These are phyloP conservation scores for Malacoctenus gilli DNA, from an alignment of 2,797 vertebrate species.

Conservation along the genomic window DNA sequence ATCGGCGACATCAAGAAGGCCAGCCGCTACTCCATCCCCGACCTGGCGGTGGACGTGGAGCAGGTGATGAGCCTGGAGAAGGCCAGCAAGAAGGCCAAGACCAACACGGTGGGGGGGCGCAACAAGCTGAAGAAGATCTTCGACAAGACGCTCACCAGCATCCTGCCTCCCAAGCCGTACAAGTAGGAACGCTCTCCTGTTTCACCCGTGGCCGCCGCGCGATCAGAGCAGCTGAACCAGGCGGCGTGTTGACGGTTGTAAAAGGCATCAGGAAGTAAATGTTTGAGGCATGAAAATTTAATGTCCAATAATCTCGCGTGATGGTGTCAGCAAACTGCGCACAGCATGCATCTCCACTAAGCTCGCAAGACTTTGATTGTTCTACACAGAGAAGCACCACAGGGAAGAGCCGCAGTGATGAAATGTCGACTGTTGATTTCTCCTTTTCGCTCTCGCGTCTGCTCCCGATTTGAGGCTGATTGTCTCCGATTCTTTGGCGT, in stretches of 20 bases:
- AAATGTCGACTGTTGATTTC: not conserved
- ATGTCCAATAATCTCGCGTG: not conserved
- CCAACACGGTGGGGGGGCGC: slow-evolving; percentile 93
- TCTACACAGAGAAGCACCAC: not conserved
- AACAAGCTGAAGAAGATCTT: slow-evolving; percentile 99
- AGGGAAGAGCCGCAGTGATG: not conserved
- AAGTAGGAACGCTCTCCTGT: slow-evolving; percentile 83
- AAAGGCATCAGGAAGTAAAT: too few species aligned
- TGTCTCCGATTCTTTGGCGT: not conserved
- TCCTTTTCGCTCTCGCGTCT: not conserved
- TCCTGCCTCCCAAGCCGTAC: slow-evolving; percentile 98
- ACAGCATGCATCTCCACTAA: not conserved
- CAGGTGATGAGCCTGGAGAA: slow-evolving; percentile 97
- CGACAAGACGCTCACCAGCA: slow-evolving; percentile 98
- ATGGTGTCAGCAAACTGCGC: not conserved
- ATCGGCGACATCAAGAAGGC: slow-evolving; percentile 98
- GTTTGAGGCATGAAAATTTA: not conserved
- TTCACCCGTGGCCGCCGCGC: too few species aligned
- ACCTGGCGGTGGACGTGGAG: slow-evolving; percentile 97
- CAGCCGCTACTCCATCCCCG: slow-evolving; percentile 96
- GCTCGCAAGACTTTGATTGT: not conserved
- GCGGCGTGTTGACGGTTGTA: too few species aligned
- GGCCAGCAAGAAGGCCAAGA: slow-evolving; percentile 95
- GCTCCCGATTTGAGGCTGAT: not conserved
- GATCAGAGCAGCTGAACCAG: not conserved